phyloP scores from a whole-genome alignment of 2,888 invertebrate genomes.

The Leptinotarsa rubiginosa region DNA sequence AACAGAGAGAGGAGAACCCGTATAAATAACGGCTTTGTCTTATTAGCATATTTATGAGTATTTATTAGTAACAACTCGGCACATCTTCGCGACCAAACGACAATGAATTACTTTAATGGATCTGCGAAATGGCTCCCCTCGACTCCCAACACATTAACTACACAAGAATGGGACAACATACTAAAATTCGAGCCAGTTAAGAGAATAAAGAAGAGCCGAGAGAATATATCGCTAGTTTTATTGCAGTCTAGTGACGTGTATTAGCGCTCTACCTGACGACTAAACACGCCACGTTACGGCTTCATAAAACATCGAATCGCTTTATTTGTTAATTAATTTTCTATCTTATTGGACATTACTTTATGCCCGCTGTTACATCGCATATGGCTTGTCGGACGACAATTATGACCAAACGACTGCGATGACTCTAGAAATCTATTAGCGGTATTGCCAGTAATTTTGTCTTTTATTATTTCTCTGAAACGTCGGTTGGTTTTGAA shows the following conservation, averaged over 20 bases:
- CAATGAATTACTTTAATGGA: conserved; percentile 65
- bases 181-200: conserved; percentile 66
- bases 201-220: conserved; percentile 65
- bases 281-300: conserved; percentile 60
- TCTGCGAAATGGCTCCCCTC: conserved; percentile 58
- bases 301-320: conserved; percentile 63
- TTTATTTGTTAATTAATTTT: conserved; percentile 65
- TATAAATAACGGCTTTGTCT: conserved; percentile 37
- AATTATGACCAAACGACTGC: conserved; percentile 25
- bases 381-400: conserved; percentile 28
- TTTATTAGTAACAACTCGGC: conserved; percentile 48
- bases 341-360: conserved; percentile 59
- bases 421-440: conserved; percentile 21
- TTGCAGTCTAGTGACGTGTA: conserved; percentile 63
- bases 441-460: conserved; percentile 5
- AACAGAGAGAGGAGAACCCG: conserved; percentile 25
- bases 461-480: conserved; percentile 7
- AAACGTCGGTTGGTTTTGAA: background rate
- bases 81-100: conserved; percentile 49
- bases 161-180: conserved; percentile 64
- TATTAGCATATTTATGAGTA: conserved; percentile 56
- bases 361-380: conserved; percentile 38
- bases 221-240: conserved; percentile 65
- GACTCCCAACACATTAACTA: conserved; percentile 64
- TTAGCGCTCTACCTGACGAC: conserved; percentile 64